These are phyloP conservation scores for Neodon shergylaensis DNA, from an alignment of 2,113 vertebrate genomes.

Conservation along the genomic window DNA sequence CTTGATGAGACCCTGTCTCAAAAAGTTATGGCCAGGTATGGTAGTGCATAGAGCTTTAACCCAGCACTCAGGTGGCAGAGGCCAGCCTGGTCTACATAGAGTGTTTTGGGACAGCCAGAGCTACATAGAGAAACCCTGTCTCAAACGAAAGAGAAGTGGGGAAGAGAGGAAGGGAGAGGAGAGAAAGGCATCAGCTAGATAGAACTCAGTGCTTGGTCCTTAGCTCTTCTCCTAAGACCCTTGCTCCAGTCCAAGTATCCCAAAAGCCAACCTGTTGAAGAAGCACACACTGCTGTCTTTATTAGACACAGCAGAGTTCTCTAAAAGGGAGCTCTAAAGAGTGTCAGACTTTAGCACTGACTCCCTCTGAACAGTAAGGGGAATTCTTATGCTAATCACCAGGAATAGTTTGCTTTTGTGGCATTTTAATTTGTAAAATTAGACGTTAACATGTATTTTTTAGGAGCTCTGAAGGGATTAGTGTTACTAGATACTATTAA, in stretches of 20 bases:
- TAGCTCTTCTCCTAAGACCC: neutral
- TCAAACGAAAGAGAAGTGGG: neutral
- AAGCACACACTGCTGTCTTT: neutral
- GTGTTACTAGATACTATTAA: neutral
- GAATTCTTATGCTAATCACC: neutral
- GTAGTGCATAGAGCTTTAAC: neutral
- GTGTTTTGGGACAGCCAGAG: neutral
- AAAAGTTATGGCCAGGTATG: neutral
- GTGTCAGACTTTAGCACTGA: neutral
- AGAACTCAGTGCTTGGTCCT: neutral
- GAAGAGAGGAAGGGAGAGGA: neutral
- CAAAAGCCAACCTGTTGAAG: neutral
- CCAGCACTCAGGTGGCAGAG: neutral
- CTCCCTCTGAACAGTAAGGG: neutral
- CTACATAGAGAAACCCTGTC: neutral
- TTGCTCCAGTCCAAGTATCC: neutral
- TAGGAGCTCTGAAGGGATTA: neutral
- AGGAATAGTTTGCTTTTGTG: slow-evolving; percentile 29
- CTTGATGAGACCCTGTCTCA: neutral
- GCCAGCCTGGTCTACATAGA: neutral
- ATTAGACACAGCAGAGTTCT: slow-evolving; percentile 13
- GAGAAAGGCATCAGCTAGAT: neutral
- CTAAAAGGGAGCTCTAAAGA: neutral
- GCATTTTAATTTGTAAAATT: slow-evolving; percentile 42
- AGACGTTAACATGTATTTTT: slow-evolving; percentile 39